Conservation (phyloP, 2,797 vertebrate species). For the Periparus ater region DNA sequence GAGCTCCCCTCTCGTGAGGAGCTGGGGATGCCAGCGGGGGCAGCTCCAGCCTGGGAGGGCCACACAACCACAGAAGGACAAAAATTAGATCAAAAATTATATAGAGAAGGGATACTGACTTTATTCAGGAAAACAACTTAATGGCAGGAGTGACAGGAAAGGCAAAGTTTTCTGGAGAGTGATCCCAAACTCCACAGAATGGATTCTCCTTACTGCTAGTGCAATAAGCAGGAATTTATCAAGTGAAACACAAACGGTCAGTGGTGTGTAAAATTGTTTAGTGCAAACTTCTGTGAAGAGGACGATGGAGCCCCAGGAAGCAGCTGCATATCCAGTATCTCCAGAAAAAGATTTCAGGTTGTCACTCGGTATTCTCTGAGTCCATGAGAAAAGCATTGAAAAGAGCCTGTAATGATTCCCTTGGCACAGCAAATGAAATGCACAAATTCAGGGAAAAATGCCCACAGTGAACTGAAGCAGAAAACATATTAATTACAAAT, state of each 20-base stretch:
- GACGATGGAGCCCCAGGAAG: not conserved
- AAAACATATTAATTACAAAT: not conserved
- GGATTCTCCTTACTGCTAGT: not conserved
- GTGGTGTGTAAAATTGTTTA: not conserved
- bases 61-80: fast-evolving
- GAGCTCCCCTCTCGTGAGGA: not conserved
- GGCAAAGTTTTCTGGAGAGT: not conserved
- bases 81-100: not conserved
- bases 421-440: not conserved
- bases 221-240: not conserved
- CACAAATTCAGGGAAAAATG: not conserved
- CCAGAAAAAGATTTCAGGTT: not conserved
- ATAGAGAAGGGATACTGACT: not conserved
- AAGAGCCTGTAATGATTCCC: not conserved
- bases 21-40: not conserved
- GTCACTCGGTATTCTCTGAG: not conserved
- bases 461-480: not conserved
- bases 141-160: not conserved
- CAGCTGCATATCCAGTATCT: not conserved
- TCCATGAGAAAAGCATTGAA: not conserved
- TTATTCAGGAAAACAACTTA: not conserved
- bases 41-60: not conserved
- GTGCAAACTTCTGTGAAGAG: not conserved
- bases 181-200: not conserved
- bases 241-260: not conserved